A percentile compares a stretch with the other conserved stretches of the same genome.
phyloP scores from a whole-genome alignment of 1,140 invertebrate genomes.

The Brachionus paranguensis region DNA sequence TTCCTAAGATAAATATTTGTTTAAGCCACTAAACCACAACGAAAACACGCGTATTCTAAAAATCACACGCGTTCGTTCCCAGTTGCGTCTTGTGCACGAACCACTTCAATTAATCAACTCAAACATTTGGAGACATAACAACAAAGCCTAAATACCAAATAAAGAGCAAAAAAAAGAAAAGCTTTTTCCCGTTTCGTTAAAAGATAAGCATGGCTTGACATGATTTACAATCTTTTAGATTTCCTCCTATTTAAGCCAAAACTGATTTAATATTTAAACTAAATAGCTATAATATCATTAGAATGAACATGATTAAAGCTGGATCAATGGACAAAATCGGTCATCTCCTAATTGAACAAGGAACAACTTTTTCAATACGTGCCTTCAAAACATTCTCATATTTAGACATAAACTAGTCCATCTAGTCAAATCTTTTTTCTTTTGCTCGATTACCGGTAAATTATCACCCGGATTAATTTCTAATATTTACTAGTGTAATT shows the following conservation, averaged over 20 bases:
- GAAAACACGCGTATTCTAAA: background rate
- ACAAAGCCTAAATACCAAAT: conserved; percentile 11
- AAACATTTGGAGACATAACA: background rate
- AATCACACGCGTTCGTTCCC: conserved; percentile 1
- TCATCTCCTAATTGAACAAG: conserved; percentile 1
- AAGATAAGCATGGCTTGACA: conserved; percentile 32
- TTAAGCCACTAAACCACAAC: conserved; percentile 1
- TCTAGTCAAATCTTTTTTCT: background rate
- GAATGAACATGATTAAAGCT: background rate
- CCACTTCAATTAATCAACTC: background rate
- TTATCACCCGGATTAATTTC: conserved; percentile 38
- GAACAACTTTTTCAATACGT: conserved; percentile 2
- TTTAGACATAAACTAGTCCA: conserved; percentile 12
- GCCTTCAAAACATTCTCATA: conserved; percentile 23
- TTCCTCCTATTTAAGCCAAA: background rate
- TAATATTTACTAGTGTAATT: conserved; percentile 38
- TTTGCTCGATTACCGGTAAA: conserved; percentile 21
- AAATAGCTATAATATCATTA: background rate
- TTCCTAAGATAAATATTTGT: conserved; percentile 2
- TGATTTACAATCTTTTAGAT: background rate
- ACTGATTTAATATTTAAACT: conserved; percentile 33
- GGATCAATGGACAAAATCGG: background rate
- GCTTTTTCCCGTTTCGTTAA: background rate
- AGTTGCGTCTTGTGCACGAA: background rate
- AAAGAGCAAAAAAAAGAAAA: background rate